Percentiles rank a stretch among this genome's conserved stretches.
Evolutionary conservation across 2,113 vertebrate genomes (phyloP).

Genomic region (Saguinus midas): DNA sequence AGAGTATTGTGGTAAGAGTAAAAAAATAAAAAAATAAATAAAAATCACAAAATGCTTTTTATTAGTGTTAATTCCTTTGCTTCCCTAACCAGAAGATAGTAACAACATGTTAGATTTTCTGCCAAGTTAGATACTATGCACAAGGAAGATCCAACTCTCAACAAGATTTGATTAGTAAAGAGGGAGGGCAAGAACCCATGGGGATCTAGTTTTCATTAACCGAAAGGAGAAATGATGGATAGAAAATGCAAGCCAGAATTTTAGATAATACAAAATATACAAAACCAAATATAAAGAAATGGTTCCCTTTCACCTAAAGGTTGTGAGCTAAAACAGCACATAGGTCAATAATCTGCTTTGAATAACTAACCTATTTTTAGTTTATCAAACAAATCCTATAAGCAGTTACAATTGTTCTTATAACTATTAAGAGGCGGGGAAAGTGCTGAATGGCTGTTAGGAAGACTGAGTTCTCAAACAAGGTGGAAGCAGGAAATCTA

Average conservation of each 20-base stretch:
- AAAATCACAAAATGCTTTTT: constrained; percentile 42
- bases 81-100: constrained; percentile 50
- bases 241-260: neutral
- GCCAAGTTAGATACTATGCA: neutral
- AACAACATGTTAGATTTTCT: constrained; percentile 40
- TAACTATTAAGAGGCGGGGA: neutral
- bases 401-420: neutral
- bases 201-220: neutral
- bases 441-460: neutral
- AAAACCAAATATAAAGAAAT: neutral
- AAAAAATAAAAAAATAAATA: constrained; percentile 16
- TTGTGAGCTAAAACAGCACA: neutral
- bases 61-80: constrained; percentile 59
- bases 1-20: constrained; percentile 34
- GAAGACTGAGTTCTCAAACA: neutral
- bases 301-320: neutral
- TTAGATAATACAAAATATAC: neutral
- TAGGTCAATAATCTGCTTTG: neutral
- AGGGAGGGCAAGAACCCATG: neutral
- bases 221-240: neutral
- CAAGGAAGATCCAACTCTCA: neutral
- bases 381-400: neutral
- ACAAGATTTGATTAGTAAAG: neutral
- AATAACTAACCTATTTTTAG: neutral
- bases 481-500: neutral